phyloP scores from a whole-genome alignment of 2,888 invertebrate genomes.

The Philopedon plagiatum region DNA sequence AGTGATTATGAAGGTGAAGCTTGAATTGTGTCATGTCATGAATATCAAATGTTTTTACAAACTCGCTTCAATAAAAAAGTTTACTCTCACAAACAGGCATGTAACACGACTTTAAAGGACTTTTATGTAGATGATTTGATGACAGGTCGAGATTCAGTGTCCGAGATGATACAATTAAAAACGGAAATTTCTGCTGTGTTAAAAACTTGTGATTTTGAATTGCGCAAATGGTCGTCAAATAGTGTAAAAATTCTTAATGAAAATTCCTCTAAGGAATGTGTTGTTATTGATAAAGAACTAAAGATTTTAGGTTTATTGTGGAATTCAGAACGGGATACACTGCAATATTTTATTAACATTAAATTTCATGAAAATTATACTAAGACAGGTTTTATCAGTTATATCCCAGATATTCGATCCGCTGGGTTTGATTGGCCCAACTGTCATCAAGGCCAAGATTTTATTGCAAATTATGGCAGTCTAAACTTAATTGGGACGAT shows the following conservation, averaged over 20 bases:
- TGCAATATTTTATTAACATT: neutral
- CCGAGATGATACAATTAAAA: neutral
- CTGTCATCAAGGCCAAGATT: neutral
- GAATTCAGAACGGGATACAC: neutral
- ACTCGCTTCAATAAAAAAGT: no score
- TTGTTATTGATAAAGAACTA: neutral
- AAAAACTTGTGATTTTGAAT: neutral
- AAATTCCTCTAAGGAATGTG: neutral
- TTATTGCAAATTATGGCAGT: neutral
- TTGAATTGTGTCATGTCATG: no score
- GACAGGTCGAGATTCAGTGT: neutral
- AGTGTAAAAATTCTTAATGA: neutral
- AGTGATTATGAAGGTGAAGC: no score
- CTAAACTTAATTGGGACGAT: neutral
- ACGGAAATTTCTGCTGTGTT: neutral
- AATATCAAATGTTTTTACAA: no score
- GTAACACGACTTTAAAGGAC: neutral
- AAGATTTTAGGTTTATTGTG: neutral
- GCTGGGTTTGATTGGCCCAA: neutral
- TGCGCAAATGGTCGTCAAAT: neutral
- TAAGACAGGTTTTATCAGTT: neutral
- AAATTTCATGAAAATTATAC: neutral
- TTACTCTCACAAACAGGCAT: no score
- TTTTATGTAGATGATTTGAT: neutral
- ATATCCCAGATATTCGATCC: neutral